Evolutionary conservation across 2,797 vertebrate species (phyloP).

Genomic region (Moxostoma hubbsi): DNA sequence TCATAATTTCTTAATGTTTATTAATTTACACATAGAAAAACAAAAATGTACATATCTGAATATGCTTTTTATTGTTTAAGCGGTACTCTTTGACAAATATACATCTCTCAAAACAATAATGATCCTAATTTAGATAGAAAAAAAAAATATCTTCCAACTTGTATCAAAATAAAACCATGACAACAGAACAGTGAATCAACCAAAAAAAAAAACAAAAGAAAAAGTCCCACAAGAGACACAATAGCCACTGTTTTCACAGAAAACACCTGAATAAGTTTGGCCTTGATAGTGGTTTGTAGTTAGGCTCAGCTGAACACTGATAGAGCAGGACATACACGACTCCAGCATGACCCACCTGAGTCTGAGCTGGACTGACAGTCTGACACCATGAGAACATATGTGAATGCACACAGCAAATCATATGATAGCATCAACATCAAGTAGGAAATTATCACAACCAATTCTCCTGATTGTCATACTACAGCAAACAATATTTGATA

Average conservation of each 20-base stretch:
- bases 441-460: neutral
- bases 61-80: slow-evolving; percentile 61
- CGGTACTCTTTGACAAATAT: slow-evolving; percentile 54
- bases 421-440: slow-evolving; percentile 17
- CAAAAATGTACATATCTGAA: slow-evolving; percentile 67
- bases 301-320: slow-evolving; percentile 65
- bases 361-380: slow-evolving; percentile 11
- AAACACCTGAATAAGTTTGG: slow-evolving; percentile 79
- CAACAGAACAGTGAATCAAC: slow-evolving; percentile 32
- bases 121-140: slow-evolving; percentile 52
- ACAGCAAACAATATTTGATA: neutral
- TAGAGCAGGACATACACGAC: slow-evolving; percentile 5
- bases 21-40: slow-evolving; percentile 80
- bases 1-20: slow-evolving; percentile 73
- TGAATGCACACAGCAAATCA: slow-evolving; percentile 35
- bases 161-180: slow-evolving; percentile 72
- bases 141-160: slow-evolving; percentile 50
- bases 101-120: slow-evolving; percentile 65
- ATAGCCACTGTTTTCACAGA: slow-evolving; percentile 90
- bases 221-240: slow-evolving; percentile 82
- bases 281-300: slow-evolving; percentile 60
- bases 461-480: slow-evolving; percentile 54
- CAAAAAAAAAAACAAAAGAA: slow-evolving; percentile 56
- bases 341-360: neutral
- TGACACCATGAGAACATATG: slow-evolving; percentile 34